These are phyloP conservation scores for Dasypogon diadema DNA, from an alignment of 2,888 invertebrate genomes.

Conservation along the genomic window DNA sequence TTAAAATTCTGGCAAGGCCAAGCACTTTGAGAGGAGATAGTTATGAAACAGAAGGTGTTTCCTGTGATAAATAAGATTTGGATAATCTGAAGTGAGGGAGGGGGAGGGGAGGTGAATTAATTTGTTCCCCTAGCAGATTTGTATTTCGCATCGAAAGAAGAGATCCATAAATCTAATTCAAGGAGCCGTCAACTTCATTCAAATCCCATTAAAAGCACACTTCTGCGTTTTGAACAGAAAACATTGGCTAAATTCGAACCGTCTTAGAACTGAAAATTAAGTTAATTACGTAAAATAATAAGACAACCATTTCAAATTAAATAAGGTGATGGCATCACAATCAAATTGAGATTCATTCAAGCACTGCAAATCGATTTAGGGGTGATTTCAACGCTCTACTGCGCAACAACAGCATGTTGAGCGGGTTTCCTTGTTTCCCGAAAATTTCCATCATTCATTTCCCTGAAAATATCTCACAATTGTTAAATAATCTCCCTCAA, in stretches of 20 bases:
- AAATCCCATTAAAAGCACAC: no score
- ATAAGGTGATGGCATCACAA: slow-evolving; percentile 1
- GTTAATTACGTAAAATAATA: slow-evolving; percentile 37
- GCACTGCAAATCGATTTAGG: not conserved
- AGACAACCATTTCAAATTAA: slow-evolving; percentile 36
- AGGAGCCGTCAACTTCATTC: no score
- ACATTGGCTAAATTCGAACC: not conserved
- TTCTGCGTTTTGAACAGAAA: no score
- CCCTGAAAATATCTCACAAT: not conserved
- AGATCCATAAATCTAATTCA: no score
- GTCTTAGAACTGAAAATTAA: not conserved
- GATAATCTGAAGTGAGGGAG: no score
- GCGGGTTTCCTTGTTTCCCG: not conserved
- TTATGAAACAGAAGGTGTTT: no score
- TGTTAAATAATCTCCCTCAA: not conserved
- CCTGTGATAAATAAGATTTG: no score
- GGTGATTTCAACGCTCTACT: not conserved
- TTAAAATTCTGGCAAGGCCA: no score
- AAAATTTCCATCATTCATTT: not conserved
- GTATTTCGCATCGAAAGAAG: no score
- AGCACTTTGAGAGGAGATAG: no score
- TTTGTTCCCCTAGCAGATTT: no score
- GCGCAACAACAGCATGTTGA: not conserved
- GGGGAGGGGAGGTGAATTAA: no score
- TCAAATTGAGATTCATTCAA: slow-evolving; percentile 26